Evolutionary conservation across 2,888 invertebrate species (phyloP).

Genomic region (Beris chalybata): DNA sequence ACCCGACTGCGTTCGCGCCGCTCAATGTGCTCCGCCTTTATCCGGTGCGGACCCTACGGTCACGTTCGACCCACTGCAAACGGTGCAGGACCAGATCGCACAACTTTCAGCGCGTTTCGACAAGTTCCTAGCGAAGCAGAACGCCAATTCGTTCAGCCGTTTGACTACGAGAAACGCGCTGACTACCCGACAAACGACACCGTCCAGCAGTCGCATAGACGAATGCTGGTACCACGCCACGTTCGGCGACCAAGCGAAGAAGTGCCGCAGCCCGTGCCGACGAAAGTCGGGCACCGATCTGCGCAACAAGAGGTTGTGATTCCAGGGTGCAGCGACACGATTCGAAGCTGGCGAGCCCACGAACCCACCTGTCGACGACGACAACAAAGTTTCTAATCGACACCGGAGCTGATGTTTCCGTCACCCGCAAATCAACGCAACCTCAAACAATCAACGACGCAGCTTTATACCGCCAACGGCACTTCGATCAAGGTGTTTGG

Average conservation of each 20-base stretch:
- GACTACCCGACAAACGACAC: background rate
- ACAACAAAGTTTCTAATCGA: background rate
- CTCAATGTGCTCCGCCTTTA: too few relatives aligned
- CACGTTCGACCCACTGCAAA: too few relatives aligned
- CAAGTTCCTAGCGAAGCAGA: background rate
- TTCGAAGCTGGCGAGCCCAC: background rate
- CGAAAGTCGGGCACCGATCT: background rate
- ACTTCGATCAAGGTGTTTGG: slow-evolving; percentile 38
- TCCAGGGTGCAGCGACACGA: background rate
- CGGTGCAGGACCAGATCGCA: background rate
- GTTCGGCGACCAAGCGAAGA: background rate
- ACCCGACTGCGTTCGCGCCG: too few relatives aligned
- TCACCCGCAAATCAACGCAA: background rate
- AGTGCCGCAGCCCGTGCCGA: background rate
- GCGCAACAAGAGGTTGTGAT: background rate
- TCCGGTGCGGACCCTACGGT: too few relatives aligned
- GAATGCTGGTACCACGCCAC: background rate
- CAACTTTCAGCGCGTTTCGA: background rate
- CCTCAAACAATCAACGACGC: background rate
- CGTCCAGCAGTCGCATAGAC: background rate
- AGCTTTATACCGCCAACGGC: slow-evolving; percentile 37
- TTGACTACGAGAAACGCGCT: background rate
- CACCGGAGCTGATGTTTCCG: background rate
- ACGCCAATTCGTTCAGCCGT: background rate
- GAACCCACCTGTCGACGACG: background rate